phyloP scores from a whole-genome alignment of 2,888 invertebrate species.

The Dryobotodes eremita region DNA sequence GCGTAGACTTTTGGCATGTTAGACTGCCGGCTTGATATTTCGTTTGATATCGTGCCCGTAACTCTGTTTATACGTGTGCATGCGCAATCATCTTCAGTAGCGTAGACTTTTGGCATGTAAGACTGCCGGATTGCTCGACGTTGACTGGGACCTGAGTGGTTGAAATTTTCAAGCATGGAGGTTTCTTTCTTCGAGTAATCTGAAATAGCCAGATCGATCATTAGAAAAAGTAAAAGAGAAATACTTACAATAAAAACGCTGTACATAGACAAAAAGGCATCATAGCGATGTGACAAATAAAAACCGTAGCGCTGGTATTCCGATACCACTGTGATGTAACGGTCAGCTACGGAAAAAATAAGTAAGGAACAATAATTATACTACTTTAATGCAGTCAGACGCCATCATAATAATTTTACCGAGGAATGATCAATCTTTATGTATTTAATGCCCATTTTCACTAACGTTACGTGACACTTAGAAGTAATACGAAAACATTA shows the following conservation, averaged over 20 bases:
- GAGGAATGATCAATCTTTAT: not conserved
- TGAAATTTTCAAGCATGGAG: not conserved
- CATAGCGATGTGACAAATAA: no score
- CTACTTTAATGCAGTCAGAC: not conserved
- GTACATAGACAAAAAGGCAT: not conserved
- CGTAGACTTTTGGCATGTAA: not conserved
- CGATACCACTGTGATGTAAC: not conserved
- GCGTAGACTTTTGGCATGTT: not conserved
- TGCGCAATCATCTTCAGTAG: not conserved
- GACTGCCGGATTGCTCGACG: not conserved
- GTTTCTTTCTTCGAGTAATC: not conserved
- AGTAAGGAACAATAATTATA: not conserved
- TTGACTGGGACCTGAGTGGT: not conserved
- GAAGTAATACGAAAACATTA: not conserved
- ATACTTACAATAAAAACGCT: not conserved
- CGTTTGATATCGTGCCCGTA: no score
- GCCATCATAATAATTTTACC: not conserved
- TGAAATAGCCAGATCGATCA: conserved; percentile 1
- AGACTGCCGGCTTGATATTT: not conserved
- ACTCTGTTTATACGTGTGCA: no score
- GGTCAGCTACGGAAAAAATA: not conserved
- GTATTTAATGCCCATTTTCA: not conserved
- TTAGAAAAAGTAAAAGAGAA: not conserved
- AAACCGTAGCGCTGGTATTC: not conserved
- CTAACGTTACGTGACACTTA: not conserved